These are phyloP conservation scores for Madoqua kirkii DNA, from an alignment of 2,113 vertebrate genomes.

Conservation along the genomic window DNA sequence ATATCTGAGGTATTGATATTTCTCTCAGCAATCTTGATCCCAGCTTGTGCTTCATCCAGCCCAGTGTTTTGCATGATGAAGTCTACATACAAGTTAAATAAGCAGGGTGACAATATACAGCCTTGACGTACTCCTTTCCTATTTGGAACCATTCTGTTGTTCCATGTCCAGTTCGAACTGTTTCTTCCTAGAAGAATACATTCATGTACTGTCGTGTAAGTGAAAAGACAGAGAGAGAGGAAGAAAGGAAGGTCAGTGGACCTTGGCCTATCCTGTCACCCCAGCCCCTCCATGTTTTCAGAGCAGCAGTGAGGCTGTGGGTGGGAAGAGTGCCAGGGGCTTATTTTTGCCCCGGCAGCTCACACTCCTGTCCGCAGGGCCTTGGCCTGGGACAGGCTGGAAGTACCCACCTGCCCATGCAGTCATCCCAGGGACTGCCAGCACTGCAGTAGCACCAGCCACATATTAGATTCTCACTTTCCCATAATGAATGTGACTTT, in stretches of 20 bases:
- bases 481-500: conserved; percentile 32
- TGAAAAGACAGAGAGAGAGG: not conserved
- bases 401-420: not conserved
- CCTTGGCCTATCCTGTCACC: not conserved
- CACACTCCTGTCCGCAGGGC: not conserved
- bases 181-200: not conserved
- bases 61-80: not conserved
- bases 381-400: not conserved
- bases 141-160: not conserved
- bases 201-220: not conserved
- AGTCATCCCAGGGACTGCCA: not conserved
- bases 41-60: not conserved
- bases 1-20: not conserved
- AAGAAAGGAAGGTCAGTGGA: not conserved
- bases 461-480: conserved; percentile 16
- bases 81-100: not conserved
- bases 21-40: not conserved
- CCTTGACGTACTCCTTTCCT: not conserved
- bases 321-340: not conserved
- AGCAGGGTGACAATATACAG: not conserved
- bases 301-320: not conserved
- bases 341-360: not conserved
- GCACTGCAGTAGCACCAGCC: not conserved
- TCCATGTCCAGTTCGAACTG: not conserved
- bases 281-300: not conserved